Evolutionary conservation across 1,140 invertebrate genomes (phyloP), one percentile per base, ranked within the genome.

Genomic region (Daktulosphaira vitifoliae): DNA sequence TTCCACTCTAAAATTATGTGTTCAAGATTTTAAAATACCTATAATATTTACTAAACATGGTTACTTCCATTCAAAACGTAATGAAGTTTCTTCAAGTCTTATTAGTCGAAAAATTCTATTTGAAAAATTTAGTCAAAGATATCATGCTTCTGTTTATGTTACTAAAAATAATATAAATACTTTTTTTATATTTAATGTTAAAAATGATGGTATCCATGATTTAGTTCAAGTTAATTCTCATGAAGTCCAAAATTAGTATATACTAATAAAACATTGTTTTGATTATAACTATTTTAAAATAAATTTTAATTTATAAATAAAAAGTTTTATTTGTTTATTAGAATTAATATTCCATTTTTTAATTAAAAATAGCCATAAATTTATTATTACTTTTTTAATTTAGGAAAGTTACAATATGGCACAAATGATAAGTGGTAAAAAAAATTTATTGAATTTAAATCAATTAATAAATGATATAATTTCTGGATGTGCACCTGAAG

Each of bases 11-110:
- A 74, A 73, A 67, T 71, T 67, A 23, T 69, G 68, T 20, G 73
- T 74, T 4, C 70, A 70, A 67, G 71, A 70, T 26, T 73, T 72
- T 65, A 76, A 77, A 52, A 65, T 76, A 33, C 64, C 68, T 23
- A 65, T 68, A 3, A 67, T 68, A 11, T 68, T 65, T 42, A 65
- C 65, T 11, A 25, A 52, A 42, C 68, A 51, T 15, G 39, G 50
- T 20, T 67, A 68, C 44, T 68, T 68, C 38, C 64, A 68, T 20
- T 68, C 68, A 20, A 65, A 65, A 44, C 11, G 22, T n/a, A 15
- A 13, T 29, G 56, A 62, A 20, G 26, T 13, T 15, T 46, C 18
- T 26, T 48, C 44, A 48, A 15, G 46, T 22, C 46, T 3, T 29
- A 33, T 48, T 20, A 48, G 44, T 62, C 39, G 39, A 20, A 62